A percentile compares a stretch with the other conserved stretches of the same genome.
These are phyloP conservation scores for Xestia c-nigrum DNA, from an alignment of 2,888 invertebrate species.

Conservation along the genomic window DNA sequence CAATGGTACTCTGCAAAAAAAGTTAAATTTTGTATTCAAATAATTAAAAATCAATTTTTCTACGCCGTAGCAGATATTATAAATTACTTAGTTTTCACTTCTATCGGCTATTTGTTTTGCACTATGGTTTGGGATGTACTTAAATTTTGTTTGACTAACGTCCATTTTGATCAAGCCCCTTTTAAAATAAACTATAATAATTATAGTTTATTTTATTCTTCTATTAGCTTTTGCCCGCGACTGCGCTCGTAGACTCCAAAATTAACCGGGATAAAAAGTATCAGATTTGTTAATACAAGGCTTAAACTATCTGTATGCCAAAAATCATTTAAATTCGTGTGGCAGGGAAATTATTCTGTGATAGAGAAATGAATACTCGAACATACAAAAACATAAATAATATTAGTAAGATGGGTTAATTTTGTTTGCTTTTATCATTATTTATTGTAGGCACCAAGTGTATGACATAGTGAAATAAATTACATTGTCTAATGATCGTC, in stretches of 20 bases:
- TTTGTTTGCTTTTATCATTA: neutral
- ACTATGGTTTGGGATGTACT: too few species aligned
- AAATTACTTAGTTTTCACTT: too few species aligned
- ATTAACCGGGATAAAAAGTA: neutral
- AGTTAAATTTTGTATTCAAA: neutral
- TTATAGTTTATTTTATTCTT: too few species aligned
- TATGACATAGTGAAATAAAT: neutral
- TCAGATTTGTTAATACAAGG: neutral
- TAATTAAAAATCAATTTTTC: too few species aligned
- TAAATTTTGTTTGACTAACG: neutral
- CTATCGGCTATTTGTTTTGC: too few species aligned
- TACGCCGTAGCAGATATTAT: too few species aligned
- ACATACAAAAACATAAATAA: neutral
- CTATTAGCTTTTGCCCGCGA: neutral
- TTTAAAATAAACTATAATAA: neutral
- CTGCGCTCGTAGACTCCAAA: neutral
- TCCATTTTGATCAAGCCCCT: neutral
- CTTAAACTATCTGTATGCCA: neutral
- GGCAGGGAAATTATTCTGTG: neutral
- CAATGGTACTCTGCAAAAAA: conserved; percentile 14
- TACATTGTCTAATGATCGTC: conserved; percentile 3
- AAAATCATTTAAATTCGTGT: neutral
- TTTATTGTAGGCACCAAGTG: neutral
- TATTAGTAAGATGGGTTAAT: neutral
- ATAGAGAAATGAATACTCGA: neutral